phyloP scores from a whole-genome alignment of 1,140 invertebrate genomes.

The Penaeus indicus region DNA sequence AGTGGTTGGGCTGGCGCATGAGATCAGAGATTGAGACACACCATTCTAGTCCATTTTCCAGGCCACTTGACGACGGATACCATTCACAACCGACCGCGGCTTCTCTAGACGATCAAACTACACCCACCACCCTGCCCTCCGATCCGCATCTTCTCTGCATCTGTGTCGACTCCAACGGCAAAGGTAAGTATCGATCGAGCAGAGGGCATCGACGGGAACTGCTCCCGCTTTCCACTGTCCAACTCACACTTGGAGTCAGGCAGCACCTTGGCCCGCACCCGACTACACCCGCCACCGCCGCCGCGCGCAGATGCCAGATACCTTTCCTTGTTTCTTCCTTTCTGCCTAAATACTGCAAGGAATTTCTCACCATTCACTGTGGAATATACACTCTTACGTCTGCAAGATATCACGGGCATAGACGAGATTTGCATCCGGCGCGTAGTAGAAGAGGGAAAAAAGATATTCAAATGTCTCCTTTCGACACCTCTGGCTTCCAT shows the following conservation, averaged over 20 bases:
- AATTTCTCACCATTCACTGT: not conserved
- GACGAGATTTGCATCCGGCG: no score
- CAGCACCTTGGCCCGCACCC: conserved; percentile 14
- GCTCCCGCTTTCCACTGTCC: conserved; percentile 38
- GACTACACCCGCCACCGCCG: not conserved
- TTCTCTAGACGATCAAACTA: not conserved
- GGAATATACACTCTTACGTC: no score
- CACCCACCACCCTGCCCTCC: conserved; percentile 8
- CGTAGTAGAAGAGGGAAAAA: no score
- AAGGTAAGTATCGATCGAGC: conserved; percentile 51
- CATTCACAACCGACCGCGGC: not conserved
- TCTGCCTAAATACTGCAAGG: conserved; percentile 4
- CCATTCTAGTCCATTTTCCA: not conserved
- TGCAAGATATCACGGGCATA: no score
- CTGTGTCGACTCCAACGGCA: not conserved
- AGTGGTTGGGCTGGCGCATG: conserved; percentile 23
- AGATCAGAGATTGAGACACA: not conserved
- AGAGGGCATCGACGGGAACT: conserved; percentile 1
- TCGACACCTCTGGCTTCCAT: no score
- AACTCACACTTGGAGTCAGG: conserved; percentile 43
- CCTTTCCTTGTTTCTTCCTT: not conserved
- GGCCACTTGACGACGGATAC: no score
- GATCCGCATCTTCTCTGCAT: conserved; percentile 9
- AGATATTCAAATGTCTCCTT: no score
- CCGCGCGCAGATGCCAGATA: conserved; percentile 15